These are phyloP conservation scores for Rhabdophis nuchalis DNA, from an alignment of 2,797 vertebrate species.

Conservation along the genomic window DNA sequence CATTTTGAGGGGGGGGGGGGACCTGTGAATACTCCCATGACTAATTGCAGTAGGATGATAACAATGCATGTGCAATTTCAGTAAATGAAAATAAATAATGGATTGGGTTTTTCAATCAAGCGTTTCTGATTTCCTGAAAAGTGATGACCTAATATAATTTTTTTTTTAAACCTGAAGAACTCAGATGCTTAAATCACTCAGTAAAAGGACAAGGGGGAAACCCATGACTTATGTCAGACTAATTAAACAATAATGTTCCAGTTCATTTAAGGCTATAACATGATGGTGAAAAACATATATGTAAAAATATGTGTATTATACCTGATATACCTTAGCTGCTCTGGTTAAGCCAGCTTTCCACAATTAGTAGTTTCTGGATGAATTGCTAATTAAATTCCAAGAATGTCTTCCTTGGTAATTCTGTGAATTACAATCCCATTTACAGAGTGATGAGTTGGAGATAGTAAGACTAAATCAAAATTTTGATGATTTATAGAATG, in stretches of 20 bases:
- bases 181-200: constrained; percentile 3
- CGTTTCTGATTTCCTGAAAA: background rate
- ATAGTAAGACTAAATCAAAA: background rate
- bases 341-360: background rate
- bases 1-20: background rate
- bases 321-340: background rate
- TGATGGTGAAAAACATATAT: background rate
- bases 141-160: constrained; percentile 11
- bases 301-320: background rate
- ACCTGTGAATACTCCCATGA: constrained; percentile 33
- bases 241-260: background rate
- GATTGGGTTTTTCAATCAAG: constrained; percentile 21
- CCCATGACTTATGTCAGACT: background rate
- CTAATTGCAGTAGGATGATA: constrained; percentile 40
- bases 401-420: background rate
- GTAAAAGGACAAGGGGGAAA: background rate
- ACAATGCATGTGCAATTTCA: constrained; percentile 35
- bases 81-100: constrained; percentile 21
- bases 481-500: background rate
- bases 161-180: background rate
- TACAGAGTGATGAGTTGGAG: background rate
- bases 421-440: background rate
- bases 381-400: background rate
- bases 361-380: background rate
- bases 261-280: background rate